Evolutionary conservation across 2,113 vertebrate genomes (phyloP).

Genomic region (Recurvirostra avosetta): DNA sequence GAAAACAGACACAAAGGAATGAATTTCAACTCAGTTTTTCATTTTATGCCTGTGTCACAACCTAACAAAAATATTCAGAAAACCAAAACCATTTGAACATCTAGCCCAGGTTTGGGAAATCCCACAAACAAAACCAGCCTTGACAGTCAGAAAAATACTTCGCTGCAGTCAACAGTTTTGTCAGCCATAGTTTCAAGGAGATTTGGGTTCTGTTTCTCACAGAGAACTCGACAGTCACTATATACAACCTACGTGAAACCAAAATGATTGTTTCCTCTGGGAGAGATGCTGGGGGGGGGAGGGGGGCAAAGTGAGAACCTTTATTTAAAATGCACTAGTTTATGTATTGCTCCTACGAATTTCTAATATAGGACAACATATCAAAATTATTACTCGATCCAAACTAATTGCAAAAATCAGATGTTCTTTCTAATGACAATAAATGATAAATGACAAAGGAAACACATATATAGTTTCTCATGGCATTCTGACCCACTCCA

Average conservation of each 20-base stretch:
- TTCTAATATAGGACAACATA: not conserved
- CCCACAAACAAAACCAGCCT: not conserved
- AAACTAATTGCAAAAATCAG: not conserved
- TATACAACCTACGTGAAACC: fast-evolving
- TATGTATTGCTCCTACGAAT: not conserved
- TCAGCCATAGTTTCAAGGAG: not conserved
- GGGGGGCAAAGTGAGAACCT: not conserved
- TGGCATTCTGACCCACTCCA: not conserved
- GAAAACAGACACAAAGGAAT: not conserved
- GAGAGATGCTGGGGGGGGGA: not conserved
- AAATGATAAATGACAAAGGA: not conserved
- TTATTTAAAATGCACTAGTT: not conserved
- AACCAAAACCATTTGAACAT: not conserved
- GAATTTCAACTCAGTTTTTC: not conserved
- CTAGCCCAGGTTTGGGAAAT: not conserved
- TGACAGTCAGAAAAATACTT: not conserved
- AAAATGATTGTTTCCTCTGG: not conserved
- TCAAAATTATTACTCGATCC: not conserved
- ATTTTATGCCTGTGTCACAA: not conserved
- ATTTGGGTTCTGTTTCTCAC: not conserved
- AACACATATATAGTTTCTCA: fast-evolving
- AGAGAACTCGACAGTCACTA: not conserved
- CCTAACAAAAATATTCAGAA: not conserved
- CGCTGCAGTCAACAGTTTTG: not conserved
- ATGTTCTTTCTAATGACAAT: not conserved